These are phyloP conservation scores for Chrysemys picta DNA, from an alignment of 2,113 vertebrate species.

Conservation along the genomic window DNA sequence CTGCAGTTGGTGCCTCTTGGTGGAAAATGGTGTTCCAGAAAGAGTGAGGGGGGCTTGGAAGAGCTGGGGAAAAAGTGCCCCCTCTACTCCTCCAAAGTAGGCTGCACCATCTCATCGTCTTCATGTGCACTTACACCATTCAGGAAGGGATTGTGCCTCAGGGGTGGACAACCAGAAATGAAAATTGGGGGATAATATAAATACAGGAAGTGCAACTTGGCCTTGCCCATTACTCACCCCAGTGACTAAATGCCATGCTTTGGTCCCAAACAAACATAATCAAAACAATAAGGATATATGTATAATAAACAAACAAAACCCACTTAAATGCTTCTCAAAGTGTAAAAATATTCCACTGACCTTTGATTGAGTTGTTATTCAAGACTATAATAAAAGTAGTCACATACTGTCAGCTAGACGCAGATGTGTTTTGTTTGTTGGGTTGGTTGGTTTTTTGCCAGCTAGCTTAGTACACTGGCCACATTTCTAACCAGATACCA, in stretches of 20 bases:
- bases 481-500: neutral
- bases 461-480: neutral
- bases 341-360: neutral
- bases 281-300: neutral
- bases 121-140: neutral
- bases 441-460: neutral
- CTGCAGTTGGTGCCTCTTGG: rapidly evolving
- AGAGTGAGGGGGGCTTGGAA: neutral
- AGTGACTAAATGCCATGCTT: neutral
- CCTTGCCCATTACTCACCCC: neutral
- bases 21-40: neutral
- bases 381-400: neutral
- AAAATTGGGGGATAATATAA: neutral
- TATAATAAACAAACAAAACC: neutral
- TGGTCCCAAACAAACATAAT: neutral
- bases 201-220: neutral
- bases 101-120: neutral
- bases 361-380: neutral
- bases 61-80: neutral
- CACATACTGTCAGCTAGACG: neutral
- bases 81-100: neutral
- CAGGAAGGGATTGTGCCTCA: neutral
- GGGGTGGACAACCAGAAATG: neutral
- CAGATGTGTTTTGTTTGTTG: neutral
- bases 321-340: neutral